Conservation (phyloP, 2,113 vertebrate genomes). For the Picathartes gymnocephalus region DNA sequence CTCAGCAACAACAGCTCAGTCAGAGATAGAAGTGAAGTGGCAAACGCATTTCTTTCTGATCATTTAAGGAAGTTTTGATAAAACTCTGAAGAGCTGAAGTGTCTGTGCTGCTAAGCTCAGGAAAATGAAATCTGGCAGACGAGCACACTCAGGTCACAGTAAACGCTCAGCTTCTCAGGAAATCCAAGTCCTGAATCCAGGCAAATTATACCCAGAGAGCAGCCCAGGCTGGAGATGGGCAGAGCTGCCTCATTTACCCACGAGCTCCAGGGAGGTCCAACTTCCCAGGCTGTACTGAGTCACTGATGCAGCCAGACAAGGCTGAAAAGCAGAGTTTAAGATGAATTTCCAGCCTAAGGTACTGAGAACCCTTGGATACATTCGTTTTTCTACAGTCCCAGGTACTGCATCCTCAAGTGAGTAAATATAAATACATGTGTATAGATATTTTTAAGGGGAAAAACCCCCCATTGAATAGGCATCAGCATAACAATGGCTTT, state of each 20-base stretch:
- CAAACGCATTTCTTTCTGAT: not conserved
- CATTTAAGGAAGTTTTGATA: slow-evolving; percentile 21
- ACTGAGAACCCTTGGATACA: not conserved
- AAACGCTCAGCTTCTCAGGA: not conserved
- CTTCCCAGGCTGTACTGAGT: not conserved
- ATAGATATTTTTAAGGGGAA: not conserved
- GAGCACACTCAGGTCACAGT: not conserved
- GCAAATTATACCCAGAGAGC: not conserved
- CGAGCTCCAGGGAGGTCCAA: not conserved
- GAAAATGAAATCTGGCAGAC: slow-evolving; percentile 29
- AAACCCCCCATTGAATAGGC: fast-evolving
- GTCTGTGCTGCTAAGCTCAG: not conserved
- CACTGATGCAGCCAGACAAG: not conserved
- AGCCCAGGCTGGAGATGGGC: not conserved
- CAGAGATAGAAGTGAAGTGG: not conserved
- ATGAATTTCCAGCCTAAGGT: not conserved
- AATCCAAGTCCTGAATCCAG: not conserved
- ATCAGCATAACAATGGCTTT: not conserved
- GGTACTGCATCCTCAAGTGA: not conserved
- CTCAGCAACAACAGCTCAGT: slow-evolving; percentile 7
- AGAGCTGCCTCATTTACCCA: not conserved
- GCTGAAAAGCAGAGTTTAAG: not conserved
- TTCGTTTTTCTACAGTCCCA: not conserved
- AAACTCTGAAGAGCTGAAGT: not conserved
- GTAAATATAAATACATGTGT: fast-evolving